These are phyloP conservation scores for Himalopsyche phryganea DNA, from an alignment of 1,140 invertebrate species.

Conservation along the genomic window DNA sequence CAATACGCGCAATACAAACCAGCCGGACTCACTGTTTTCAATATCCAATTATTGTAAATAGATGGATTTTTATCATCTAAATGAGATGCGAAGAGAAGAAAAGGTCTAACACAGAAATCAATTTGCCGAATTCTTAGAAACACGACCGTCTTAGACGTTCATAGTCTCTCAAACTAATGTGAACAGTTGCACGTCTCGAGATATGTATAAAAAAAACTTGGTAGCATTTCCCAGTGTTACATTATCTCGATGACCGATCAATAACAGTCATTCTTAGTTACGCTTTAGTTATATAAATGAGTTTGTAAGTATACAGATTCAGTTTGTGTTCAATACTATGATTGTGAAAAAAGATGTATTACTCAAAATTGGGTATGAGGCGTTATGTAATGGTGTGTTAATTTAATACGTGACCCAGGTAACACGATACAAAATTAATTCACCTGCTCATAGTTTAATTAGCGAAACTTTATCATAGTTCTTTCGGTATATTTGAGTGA, in stretches of 20 bases:
- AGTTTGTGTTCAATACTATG: no score
- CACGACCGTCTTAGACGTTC: background rate
- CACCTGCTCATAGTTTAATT: no score
- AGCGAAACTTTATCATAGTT: no score
- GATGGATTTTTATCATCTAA: slow-evolving; percentile 30
- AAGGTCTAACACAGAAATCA: slow-evolving; percentile 28
- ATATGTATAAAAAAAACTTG: no score
- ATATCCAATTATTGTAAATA: slow-evolving; percentile 33
- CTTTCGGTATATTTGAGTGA: no score
- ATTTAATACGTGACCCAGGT: no score
- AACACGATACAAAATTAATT: no score
- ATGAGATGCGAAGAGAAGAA: slow-evolving; percentile 26
- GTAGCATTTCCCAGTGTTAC: background rate
- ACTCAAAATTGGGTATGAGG: no score
- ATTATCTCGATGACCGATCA: slow-evolving; percentile 22
- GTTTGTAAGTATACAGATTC: no score
- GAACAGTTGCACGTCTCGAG: slow-evolving; percentile 10
- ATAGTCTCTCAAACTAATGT: background rate
- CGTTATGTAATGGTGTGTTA: no score
- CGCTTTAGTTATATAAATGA: slow-evolving; percentile 2
- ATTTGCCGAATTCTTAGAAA: slow-evolving; percentile 31
- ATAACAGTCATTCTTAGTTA: slow-evolving; percentile 15
- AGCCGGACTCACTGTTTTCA: slow-evolving; percentile 14
- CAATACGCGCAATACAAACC: background rate
- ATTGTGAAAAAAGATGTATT: no score